Evolutionary conservation across 2,113 vertebrate species (phyloP).

Genomic region (Phrynocephalus versicolor): DNA sequence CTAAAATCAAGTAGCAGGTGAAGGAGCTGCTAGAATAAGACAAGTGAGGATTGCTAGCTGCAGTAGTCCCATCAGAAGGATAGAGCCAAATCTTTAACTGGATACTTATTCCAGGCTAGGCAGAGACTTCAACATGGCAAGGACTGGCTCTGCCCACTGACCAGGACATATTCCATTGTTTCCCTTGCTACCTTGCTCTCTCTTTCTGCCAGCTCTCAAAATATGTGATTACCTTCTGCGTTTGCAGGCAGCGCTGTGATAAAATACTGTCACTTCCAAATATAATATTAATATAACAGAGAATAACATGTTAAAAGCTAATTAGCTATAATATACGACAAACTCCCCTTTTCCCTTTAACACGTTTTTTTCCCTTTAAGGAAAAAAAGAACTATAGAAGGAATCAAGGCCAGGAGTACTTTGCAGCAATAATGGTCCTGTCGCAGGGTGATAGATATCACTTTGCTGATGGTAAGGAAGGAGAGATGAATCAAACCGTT

Average conservation of each 20-base stretch:
- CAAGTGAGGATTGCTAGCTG: background rate
- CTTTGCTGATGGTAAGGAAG: constrained; percentile 64
- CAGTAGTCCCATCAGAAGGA: background rate
- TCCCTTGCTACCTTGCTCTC: background rate
- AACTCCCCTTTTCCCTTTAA: constrained; percentile 42
- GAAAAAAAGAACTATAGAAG: constrained; percentile 10
- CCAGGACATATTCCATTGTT: background rate
- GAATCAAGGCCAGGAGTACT: constrained; percentile 36
- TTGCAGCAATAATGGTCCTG: constrained; percentile 46
- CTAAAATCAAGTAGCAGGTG: too few species aligned
- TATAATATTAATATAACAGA: constrained; percentile 30
- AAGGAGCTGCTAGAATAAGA: background rate
- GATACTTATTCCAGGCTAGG: background rate
- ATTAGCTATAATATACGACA: constrained; percentile 61
- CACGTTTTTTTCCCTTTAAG: constrained; percentile 38
- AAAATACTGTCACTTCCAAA: constrained; percentile 18
- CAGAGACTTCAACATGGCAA: too few species aligned
- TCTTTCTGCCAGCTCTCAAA: background rate
- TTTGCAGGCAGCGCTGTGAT: background rate
- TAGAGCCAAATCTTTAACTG: background rate
- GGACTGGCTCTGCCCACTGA: background rate
- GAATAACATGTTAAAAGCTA: constrained; percentile 54
- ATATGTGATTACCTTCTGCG: background rate
- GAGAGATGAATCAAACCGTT: constrained; percentile 56
- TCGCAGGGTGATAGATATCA: constrained; percentile 56